These are phyloP conservation scores for Agrenia bidenticulata DNA, from an alignment of 2,888 invertebrate species.

Conservation along the genomic window DNA sequence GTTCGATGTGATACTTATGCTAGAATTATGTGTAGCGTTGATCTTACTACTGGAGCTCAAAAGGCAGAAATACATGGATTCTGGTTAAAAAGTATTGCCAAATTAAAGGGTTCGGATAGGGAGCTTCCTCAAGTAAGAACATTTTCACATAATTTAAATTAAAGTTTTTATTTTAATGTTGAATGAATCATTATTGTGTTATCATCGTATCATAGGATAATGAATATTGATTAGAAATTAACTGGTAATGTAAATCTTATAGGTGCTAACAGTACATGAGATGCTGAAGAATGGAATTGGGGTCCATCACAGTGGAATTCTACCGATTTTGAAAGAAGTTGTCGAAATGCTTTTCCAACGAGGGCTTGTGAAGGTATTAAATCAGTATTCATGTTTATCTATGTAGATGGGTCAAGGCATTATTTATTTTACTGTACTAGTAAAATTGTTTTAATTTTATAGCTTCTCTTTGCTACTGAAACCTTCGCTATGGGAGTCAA, in stretches of 20 bases:
- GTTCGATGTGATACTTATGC: constrained; percentile 75
- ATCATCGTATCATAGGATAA: neutral
- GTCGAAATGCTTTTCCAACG: constrained; percentile 95
- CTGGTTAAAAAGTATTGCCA: constrained; percentile 78
- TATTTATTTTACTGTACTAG: neutral
- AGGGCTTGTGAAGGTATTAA: constrained; percentile 77
- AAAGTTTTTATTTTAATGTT: no score
- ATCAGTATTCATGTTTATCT: constrained; percentile 50
- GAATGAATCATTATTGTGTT: neutral
- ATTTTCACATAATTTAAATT: no score
- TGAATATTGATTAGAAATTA: neutral
- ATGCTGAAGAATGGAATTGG: constrained; percentile 84
- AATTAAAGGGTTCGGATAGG: constrained; percentile 81
- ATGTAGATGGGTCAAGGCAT: neutral
- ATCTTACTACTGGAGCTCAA: constrained; percentile 81
- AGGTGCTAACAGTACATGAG: constrained; percentile 68
- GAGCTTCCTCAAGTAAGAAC: constrained; percentile 76
- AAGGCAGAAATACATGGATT: constrained; percentile 81
- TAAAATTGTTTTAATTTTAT: constrained; percentile 56
- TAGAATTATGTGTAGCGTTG: constrained; percentile 61
- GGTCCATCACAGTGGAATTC: constrained; percentile 95
- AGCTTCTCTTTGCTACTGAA: constrained; percentile 96
- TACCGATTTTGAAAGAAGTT: constrained; percentile 98
- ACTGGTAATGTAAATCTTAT: constrained; percentile 34
- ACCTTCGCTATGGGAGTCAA: constrained; percentile 99